These are phyloP conservation scores for Forbesichthys papilliferus DNA, from an alignment of 2,113 vertebrate genomes.

Conservation along the genomic window DNA sequence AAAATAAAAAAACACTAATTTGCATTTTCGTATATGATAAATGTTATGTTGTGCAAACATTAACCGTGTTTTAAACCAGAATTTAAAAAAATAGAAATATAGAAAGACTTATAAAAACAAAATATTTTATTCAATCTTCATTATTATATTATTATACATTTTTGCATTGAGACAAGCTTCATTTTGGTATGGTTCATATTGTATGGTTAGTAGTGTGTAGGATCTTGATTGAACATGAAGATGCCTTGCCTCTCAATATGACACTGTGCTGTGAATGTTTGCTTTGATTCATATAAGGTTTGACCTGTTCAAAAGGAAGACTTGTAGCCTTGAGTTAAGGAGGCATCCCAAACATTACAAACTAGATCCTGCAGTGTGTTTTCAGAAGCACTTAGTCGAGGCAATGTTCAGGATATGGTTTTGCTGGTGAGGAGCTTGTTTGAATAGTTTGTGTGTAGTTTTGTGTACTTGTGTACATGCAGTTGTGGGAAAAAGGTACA, in stretches of 20 bases:
- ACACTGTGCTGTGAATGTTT: slow-evolving; percentile 36
- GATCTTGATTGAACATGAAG: slow-evolving; percentile 57
- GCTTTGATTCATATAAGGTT: slow-evolving; percentile 40
- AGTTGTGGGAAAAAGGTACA: not conserved
- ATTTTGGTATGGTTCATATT: slow-evolving; percentile 62
- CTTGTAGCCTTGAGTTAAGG: slow-evolving; percentile 33
- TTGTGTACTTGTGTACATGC: slow-evolving; percentile 17
- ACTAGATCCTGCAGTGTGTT: slow-evolving; percentile 58
- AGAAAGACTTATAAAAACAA: slow-evolving; percentile 63
- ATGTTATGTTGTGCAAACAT: not conserved
- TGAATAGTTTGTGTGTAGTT: slow-evolving; percentile 8
- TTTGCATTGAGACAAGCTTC: slow-evolving; percentile 73
- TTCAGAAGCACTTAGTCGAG: slow-evolving; percentile 76
- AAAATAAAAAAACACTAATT: too few relatives aligned
- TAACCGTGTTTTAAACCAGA: too few relatives aligned
- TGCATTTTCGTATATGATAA: not conserved
- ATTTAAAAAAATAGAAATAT: too few relatives aligned
- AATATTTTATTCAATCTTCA: slow-evolving; percentile 72
- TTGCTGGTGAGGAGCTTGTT: slow-evolving; percentile 73
- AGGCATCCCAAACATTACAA: slow-evolving; percentile 62
- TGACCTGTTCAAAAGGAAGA: slow-evolving; percentile 67
- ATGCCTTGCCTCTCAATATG: slow-evolving; percentile 29
- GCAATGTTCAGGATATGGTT: slow-evolving; percentile 71
- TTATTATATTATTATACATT: slow-evolving; percentile 65
- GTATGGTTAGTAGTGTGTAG: slow-evolving; percentile 9